Conservation (phyloP, 2,113 vertebrate species). For the Eulacestoma nigropectus region DNA sequence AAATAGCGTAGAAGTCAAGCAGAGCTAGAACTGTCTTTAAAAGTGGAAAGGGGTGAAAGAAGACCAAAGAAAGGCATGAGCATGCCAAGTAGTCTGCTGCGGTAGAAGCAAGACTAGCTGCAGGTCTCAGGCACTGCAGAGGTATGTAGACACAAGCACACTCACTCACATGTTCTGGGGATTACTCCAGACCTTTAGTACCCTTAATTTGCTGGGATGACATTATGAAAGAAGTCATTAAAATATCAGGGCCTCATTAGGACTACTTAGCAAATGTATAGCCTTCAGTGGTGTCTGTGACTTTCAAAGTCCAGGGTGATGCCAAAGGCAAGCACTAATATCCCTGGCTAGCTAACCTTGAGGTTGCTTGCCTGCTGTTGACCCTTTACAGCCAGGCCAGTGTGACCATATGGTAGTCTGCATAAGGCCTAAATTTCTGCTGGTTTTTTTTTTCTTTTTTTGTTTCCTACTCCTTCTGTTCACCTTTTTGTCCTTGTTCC, state of each 20-base stretch:
- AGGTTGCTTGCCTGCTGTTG: neutral
- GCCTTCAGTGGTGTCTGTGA: neutral
- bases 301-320: neutral
- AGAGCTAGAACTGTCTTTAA: neutral
- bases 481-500: neutral
- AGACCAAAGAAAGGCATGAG: neutral
- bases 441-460: neutral
- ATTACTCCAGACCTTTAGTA: neutral
- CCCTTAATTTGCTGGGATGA: neutral
- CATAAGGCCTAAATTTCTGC: neutral
- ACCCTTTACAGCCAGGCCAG: neutral
- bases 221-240: neutral
- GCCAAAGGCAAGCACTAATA: neutral
- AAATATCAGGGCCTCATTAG: neutral
- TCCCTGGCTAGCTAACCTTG: neutral
- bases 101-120: neutral
- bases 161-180: neutral
- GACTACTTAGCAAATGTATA: neutral
- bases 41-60: neutral
- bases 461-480: neutral
- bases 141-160: neutral
- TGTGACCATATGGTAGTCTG: neutral
- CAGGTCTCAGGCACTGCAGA: neutral
- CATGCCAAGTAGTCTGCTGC: neutral
- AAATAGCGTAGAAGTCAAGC: neutral